These are phyloP conservation scores for Danaus melanippus DNA, from an alignment of 1,140 invertebrate species.

Conservation along the genomic window DNA sequence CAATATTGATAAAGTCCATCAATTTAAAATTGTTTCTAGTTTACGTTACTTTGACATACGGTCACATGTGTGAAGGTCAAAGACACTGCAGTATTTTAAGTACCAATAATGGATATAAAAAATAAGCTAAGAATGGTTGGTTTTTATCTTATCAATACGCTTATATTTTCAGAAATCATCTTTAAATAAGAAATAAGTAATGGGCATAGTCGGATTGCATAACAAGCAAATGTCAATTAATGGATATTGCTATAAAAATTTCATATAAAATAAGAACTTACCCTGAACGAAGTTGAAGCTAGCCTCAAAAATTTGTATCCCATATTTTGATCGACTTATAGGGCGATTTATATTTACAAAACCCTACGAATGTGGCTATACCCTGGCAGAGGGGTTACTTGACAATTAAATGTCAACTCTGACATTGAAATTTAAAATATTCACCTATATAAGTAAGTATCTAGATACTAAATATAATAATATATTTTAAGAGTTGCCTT, in stretches of 20 bases:
- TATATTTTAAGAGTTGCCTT: no score
- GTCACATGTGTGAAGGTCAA: constrained; percentile 67
- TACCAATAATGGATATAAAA: background rate
- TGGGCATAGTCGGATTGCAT: constrained; percentile 28
- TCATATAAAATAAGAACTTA: constrained; percentile 31
- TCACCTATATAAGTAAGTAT: no score
- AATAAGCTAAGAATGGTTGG: no score
- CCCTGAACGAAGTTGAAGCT: constrained; percentile 47
- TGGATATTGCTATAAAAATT: constrained; percentile 3
- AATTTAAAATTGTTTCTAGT: no score
- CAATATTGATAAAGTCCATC: no score
- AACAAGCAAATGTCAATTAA: constrained; percentile 18
- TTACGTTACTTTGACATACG: constrained; percentile 21
- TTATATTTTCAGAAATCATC: no score
- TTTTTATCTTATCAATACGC: no score
- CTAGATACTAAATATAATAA: no score
- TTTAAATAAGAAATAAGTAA: no score
- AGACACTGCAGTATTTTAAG: constrained; percentile 4
- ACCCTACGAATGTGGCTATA: constrained; percentile 26
- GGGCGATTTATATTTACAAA: constrained; percentile 20
- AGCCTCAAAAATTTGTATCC: constrained; percentile 61
- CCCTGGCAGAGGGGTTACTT: constrained; percentile 45
- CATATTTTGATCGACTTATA: constrained; percentile 34
- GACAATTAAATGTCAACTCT: constrained; percentile 28
- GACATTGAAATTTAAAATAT: constrained; percentile 3